These are phyloP conservation scores for Antitype chi DNA, from an alignment of 2,888 invertebrate species.

Conservation along the genomic window DNA sequence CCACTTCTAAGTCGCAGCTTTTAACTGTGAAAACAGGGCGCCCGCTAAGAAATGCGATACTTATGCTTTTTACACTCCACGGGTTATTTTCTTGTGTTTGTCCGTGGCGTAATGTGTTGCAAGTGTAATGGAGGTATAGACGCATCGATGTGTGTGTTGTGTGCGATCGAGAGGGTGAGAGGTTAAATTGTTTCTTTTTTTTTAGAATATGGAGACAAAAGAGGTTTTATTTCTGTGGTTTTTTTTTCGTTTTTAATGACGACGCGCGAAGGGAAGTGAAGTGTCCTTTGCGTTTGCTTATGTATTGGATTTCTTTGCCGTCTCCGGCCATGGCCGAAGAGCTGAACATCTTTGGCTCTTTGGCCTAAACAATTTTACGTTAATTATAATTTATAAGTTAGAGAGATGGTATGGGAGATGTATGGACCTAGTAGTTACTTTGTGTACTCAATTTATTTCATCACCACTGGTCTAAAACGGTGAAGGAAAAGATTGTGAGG, in stretches of 20 bases:
- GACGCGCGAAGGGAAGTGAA: neutral
- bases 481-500: neutral
- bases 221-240: conserved; percentile 10
- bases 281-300: conserved; percentile 4
- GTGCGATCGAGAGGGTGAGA: conserved; percentile 41
- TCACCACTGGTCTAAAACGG: neutral
- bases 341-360: neutral
- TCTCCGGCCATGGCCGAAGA: neutral
- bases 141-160: conserved; percentile 34
- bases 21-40: conserved; percentile 87
- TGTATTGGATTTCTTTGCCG: neutral
- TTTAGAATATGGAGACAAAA: conserved; percentile 10
- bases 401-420: neutral
- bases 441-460: neutral
- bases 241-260: conserved; percentile 30
- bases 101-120: conserved; percentile 50
- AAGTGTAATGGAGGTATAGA: conserved; percentile 56
- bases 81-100: conserved; percentile 65
- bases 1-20: conserved; percentile 78
- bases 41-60: conserved; percentile 78
- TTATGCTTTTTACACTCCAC: conserved; percentile 68
- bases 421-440: neutral
- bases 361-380: neutral
- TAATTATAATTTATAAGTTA: neutral
- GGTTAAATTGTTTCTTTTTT: conserved; percentile 31